phyloP scores from a whole-genome alignment of 2,113 vertebrate species.

The Siniperca chuatsi region DNA sequence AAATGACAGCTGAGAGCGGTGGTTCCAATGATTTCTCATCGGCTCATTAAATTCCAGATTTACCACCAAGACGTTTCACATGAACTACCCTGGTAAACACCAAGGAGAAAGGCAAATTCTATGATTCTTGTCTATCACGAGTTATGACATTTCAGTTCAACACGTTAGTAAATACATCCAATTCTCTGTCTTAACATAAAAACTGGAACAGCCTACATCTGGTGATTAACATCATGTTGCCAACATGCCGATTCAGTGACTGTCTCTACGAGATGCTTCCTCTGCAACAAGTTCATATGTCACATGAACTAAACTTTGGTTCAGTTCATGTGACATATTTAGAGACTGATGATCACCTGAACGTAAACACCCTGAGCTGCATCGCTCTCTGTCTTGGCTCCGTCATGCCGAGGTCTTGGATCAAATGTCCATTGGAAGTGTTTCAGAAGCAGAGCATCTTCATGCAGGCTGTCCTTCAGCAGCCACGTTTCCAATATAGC shows the following conservation, averaged over 20 bases:
- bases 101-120: not conserved
- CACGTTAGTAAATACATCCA: not conserved
- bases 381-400: not conserved
- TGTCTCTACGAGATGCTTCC: not conserved
- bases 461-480: not conserved
- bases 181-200: not conserved
- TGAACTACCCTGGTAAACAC: not conserved
- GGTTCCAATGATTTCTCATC: not conserved
- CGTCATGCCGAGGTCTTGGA: not conserved
- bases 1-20: conserved; percentile 15
- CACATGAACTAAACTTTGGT: not conserved
- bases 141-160: not conserved
- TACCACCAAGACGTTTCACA: not conserved
- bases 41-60: conserved; percentile 7
- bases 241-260: not conserved
- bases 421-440: not conserved
- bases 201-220: not conserved
- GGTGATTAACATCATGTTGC: not conserved
- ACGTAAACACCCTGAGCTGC: not conserved
- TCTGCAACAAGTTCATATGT: too few relatives aligned
- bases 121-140: not conserved
- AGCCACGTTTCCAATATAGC: not conserved
- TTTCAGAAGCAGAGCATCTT: not conserved
- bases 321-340: not conserved
- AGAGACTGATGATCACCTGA: not conserved